These are phyloP conservation scores for Pluvianellus socialis DNA, from an alignment of 2,113 vertebrate species.

Conservation along the genomic window DNA sequence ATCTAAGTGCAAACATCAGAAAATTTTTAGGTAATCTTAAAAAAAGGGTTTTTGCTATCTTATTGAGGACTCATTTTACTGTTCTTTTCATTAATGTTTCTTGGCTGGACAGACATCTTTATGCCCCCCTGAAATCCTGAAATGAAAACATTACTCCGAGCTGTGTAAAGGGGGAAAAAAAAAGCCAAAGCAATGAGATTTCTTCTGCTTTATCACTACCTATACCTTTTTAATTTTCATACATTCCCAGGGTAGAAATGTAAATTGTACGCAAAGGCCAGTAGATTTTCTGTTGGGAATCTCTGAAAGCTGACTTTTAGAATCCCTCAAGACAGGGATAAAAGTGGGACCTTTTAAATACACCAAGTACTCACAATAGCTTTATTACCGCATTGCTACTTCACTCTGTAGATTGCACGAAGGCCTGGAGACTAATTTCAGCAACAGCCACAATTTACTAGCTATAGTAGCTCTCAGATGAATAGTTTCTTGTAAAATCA, in stretches of 20 bases:
- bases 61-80: not conserved
- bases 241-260: slow-evolving; percentile 11
- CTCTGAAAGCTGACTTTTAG: slow-evolving; percentile 54
- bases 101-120: not conserved
- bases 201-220: not conserved
- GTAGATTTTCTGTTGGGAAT: slow-evolving; percentile 42
- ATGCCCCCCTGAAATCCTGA: not conserved
- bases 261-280: not conserved
- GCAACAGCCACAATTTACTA: slow-evolving; percentile 81
- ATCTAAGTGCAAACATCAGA: not conserved
- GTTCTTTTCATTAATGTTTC: not conserved
- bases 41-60: accelerated
- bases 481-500: slow-evolving; percentile 88
- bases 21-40: not conserved
- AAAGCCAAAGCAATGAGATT: not conserved
- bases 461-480: slow-evolving; percentile 80
- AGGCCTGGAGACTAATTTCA: slow-evolving; percentile 81
- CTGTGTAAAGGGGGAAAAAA: not conserved
- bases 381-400: slow-evolving; percentile 73
- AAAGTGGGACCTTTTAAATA: slow-evolving; percentile 73
- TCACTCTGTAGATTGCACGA: slow-evolving; percentile 71
- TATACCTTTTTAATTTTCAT: slow-evolving; percentile 46
- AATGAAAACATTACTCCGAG: not conserved
- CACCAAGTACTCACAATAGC: slow-evolving; percentile 72
- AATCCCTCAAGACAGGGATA: slow-evolving; percentile 55